Conservation (phyloP, 1,140 invertebrate species). For the Ostrea edulis region DNA sequence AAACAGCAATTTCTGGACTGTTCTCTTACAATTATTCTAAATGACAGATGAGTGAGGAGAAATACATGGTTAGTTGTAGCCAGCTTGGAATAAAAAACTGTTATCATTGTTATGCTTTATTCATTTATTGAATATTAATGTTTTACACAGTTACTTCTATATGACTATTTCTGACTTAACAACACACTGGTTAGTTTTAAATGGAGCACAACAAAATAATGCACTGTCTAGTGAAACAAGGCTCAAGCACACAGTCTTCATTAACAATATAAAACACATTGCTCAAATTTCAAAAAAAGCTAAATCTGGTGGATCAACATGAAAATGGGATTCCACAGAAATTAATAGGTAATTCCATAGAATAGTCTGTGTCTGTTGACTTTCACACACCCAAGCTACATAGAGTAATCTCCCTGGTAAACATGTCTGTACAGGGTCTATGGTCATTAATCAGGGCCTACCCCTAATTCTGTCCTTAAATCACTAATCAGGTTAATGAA, state of each 20-base stretch:
- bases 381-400: conserved; percentile 17
- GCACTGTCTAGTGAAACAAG: too few relatives aligned
- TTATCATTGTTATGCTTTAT: neutral
- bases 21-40: neutral
- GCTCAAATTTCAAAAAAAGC: conserved; percentile 5
- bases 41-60: neutral
- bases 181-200: neutral
- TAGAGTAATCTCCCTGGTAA: neutral
- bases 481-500: neutral
- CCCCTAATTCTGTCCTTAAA: neutral
- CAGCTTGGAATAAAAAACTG: conserved; percentile 8
- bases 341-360: neutral
- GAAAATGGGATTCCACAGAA: conserved; percentile 1
- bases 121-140: neutral
- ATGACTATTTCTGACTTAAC: neutral
- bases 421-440: conserved; percentile 13
- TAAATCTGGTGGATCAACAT: conserved; percentile 2
- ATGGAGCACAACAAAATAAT: too few relatives aligned
- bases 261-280: neutral
- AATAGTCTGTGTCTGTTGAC: neutral
- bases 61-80: neutral
- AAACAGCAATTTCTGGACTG: neutral
- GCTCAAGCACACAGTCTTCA: neutral
- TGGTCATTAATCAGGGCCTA: conserved; percentile 5
- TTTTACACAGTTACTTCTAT: neutral